A percentile compares a stretch with the other conserved stretches of the same genome.
These are phyloP conservation scores for Bombycilla garrulus DNA, from an alignment of 2,113 vertebrate species.

Conservation along the genomic window DNA sequence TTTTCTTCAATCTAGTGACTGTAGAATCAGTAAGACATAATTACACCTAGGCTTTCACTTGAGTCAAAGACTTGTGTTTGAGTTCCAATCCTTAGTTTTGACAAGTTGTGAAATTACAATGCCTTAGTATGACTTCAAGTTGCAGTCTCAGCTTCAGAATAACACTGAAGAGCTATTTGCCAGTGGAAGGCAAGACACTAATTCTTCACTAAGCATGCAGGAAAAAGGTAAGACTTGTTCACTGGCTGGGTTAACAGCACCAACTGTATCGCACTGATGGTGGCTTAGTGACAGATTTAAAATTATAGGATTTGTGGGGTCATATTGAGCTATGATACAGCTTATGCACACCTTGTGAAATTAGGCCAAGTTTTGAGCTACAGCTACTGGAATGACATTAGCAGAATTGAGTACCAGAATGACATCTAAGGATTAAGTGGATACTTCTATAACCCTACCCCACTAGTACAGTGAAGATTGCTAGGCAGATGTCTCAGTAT, in stretches of 20 bases:
- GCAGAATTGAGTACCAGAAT: neutral
- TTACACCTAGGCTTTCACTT: neutral
- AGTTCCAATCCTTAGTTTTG: neutral
- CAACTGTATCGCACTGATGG: rapidly evolving
- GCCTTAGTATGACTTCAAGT: neutral
- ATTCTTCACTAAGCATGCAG: neutral
- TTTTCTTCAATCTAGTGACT: neutral
- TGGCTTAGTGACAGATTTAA: neutral
- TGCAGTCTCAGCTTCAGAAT: neutral
- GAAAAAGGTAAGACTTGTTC: neutral
- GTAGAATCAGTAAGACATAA: neutral
- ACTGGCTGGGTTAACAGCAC: neutral
- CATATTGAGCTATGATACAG: neutral
- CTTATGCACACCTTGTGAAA: neutral
- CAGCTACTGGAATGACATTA: neutral
- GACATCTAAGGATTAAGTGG: neutral
- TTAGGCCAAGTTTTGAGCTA: neutral
- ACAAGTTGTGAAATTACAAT: neutral
- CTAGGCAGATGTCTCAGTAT: neutral
- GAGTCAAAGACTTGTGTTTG: neutral
- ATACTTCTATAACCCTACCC: neutral
- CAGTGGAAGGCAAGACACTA: neutral
- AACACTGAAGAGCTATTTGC: neutral
- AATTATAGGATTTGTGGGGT: rapidly evolving
- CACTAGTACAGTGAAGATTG: neutral